phyloP scores from a whole-genome alignment of 2,797 vertebrate genomes.

The Sebastes itinus region DNA sequence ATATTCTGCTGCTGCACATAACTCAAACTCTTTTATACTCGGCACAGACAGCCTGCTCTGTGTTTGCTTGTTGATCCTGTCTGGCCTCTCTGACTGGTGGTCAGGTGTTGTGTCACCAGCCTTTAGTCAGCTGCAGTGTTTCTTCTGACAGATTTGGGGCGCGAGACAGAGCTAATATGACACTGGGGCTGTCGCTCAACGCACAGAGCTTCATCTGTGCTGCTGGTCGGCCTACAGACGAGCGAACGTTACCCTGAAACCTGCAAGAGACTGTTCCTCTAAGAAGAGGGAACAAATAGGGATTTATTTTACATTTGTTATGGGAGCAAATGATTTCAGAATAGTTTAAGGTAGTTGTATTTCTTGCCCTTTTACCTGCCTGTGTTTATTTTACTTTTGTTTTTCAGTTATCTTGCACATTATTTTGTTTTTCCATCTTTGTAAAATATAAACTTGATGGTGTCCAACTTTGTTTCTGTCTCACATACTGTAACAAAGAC shows the following conservation, averaged over 20 bases:
- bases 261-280: neutral
- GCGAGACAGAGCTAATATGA: neutral
- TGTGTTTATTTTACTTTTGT: neutral
- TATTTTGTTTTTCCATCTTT: neutral
- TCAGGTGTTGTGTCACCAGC: constrained; percentile 3
- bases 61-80: neutral
- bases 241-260: neutral
- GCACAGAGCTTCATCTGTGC: constrained; percentile 22
- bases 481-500: neutral
- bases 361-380: neutral
- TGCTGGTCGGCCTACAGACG: neutral
- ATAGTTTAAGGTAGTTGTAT: neutral
- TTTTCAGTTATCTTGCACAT: neutral
- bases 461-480: neutral
- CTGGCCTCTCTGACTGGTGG: neutral
- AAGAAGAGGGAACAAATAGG: neutral
- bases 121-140: neutral
- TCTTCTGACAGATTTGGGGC: constrained; percentile 34
- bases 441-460: neutral
- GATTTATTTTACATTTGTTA: neutral
- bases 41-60: neutral
- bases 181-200: neutral
- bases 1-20: neutral
- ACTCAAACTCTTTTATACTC: neutral
- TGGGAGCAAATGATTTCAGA: neutral